These are phyloP conservation scores for Myzus persicae DNA, from an alignment of 1,140 invertebrate genomes.

Conservation along the genomic window DNA sequence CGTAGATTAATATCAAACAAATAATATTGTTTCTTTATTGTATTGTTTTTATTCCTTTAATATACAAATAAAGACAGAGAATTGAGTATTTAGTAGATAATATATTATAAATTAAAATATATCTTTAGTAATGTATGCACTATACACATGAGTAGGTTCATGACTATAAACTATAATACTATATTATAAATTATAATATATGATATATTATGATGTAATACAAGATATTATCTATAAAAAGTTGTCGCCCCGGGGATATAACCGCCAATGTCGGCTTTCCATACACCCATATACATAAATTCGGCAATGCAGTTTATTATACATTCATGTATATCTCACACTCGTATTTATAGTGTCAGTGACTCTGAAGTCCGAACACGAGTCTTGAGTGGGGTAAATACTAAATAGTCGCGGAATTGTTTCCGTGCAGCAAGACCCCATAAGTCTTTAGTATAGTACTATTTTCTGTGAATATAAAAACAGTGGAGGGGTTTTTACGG, in stretches of 20 bases:
- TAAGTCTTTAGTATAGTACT: not conserved
- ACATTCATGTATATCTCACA: not conserved
- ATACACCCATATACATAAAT: not conserved
- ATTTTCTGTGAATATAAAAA: not conserved
- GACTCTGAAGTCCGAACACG: not conserved
- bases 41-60: not conserved
- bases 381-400: not conserved
- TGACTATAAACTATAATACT: not conserved
- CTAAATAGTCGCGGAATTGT: not conserved
- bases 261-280: not conserved
- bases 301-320: not conserved
- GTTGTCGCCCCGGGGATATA: not conserved
- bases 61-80: not conserved
- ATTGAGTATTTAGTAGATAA: not conserved
- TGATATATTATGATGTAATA: not conserved
- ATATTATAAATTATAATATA: too few species aligned
- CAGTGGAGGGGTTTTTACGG: not conserved
- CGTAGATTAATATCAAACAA: not conserved
- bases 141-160: slow-evolving; percentile 8
- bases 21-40: not conserved
- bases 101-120: slow-evolving; percentile 6
- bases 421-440: not conserved
- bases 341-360: not conserved
- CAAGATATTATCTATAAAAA: not conserved
- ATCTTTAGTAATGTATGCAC: not conserved